phyloP scores from a whole-genome alignment of 2,888 invertebrate genomes.

The Koerneria pararmatus region DNA sequence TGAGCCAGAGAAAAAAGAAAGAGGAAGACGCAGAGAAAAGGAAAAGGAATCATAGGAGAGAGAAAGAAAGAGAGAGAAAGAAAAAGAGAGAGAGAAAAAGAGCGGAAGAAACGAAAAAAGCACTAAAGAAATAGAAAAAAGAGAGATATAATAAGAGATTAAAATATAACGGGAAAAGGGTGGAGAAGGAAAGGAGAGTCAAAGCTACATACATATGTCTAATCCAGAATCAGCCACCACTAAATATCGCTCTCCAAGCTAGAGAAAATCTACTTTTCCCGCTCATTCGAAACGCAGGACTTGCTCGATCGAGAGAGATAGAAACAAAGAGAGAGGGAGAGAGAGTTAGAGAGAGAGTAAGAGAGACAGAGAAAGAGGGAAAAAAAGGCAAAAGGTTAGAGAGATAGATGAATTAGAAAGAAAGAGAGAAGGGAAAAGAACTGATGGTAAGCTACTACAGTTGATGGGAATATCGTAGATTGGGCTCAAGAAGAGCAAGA shows the following conservation, averaged over 20 bases:
- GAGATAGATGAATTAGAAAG: not conserved
- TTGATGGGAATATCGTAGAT: not conserved
- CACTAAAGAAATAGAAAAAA: not conserved
- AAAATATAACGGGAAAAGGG: too few relatives aligned
- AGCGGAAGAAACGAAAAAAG: not conserved
- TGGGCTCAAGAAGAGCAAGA: too few relatives aligned
- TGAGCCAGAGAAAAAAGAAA: too few relatives aligned
- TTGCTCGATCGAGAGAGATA: slow-evolving; percentile 4
- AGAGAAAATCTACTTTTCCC: too few relatives aligned
- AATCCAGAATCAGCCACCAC: too few relatives aligned
- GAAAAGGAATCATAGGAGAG: not conserved
- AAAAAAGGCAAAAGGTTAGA: too few relatives aligned
- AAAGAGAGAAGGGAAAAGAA: not conserved
- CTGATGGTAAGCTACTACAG: not conserved
- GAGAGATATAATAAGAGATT: too few relatives aligned
- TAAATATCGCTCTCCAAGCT: too few relatives aligned
- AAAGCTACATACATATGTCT: too few relatives aligned
- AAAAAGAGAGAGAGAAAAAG: not conserved
- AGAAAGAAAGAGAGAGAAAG: not conserved
- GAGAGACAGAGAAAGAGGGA: not conserved
- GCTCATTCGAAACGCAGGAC: too few relatives aligned
- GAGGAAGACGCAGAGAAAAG: not conserved
- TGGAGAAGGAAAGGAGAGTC: too few relatives aligned
- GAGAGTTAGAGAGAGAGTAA: too few relatives aligned
- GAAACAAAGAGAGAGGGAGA: slow-evolving; percentile 17